Base-by-base conservation (phyloP, 2,888 invertebrate genomes). In the Phalera bucephala region DNA sequence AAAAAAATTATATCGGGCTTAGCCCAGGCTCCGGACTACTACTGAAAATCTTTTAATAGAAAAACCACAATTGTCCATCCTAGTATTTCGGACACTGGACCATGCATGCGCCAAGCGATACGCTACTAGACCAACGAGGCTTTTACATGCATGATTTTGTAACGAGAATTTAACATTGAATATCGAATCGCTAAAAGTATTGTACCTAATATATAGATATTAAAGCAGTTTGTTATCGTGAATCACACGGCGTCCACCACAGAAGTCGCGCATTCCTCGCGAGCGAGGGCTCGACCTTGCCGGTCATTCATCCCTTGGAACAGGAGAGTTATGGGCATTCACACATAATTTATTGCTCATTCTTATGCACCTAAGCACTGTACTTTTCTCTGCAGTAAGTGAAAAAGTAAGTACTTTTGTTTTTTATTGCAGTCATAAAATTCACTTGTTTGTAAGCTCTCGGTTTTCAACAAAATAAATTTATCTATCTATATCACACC, bases 301-400 rank as follows among this genome's bases (percentile, higher is more conserved):
- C 69, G 86, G 87, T 87, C 85, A 68, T 85, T 86, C 80, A 72
- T 86, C 86, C 74, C 72, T 64, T 47, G 46, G 51, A 7, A 2
- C 14, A 11, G 13, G 9, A 60, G 52, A 61, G 45, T 55, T 52
- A 58, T 43, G 50, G 41, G 36, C 45, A 38, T 45, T 27, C 15
- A 40, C 36, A 30, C 34, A 31, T 53, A 54, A 58, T 53, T 57
- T 61, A 58, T 51, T 33, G 38, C 44, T 28, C 29, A 61, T 57
- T 51, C 31, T 33, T 40, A 40, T 57, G 37, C 50, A 31, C 32
- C 27, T 42, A 37, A 40, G 40, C 28, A 33, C 27, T 8, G 12
- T 5, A 25, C 25, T 25, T 25, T 12, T 12, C 8, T 25, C 4
- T 22, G 2, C 22, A 22, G 5, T 10, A 0, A 22, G 4, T 22